These are phyloP conservation scores for Scarus forsteni DNA, from an alignment of 2,797 vertebrate species.

Conservation along the genomic window DNA sequence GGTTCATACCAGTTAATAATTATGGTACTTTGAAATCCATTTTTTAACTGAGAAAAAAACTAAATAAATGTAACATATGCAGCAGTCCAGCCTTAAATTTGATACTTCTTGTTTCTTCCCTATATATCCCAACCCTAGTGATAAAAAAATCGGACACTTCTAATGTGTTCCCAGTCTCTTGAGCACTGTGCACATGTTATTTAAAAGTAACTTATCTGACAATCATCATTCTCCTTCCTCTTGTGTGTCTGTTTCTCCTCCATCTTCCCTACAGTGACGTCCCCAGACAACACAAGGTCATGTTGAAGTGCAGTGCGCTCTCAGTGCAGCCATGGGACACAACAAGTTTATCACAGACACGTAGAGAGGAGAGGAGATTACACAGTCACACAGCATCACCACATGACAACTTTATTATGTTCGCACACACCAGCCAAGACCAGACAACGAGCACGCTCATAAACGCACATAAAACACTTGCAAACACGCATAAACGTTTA, in stretches of 20 bases:
- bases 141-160: no score
- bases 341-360: constrained; percentile 64
- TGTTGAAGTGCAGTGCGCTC: constrained; percentile 59
- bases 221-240: constrained; percentile 34
- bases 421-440: constrained; percentile 17
- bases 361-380: constrained; percentile 23
- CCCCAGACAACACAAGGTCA: constrained; percentile 73
- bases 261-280: constrained; percentile 50
- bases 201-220: constrained; percentile 22
- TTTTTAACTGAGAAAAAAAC: no score
- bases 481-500: constrained; percentile 43
- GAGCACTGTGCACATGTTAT: constrained; percentile 20
- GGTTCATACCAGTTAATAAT: no score
- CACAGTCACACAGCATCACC: constrained; percentile 40
- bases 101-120: no score
- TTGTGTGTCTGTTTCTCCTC: constrained; percentile 30
- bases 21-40: no score
- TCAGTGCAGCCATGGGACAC: constrained; percentile 43
- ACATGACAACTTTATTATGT: constrained; percentile 66
- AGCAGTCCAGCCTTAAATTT: no score
- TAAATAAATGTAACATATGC: no score
- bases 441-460: constrained; percentile 41
- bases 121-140: no score
- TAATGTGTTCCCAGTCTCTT: not conserved
- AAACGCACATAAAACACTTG: constrained; percentile 59